phyloP scores from a whole-genome alignment of 2,113 vertebrate species.

The Sturnira hondurensis region DNA sequence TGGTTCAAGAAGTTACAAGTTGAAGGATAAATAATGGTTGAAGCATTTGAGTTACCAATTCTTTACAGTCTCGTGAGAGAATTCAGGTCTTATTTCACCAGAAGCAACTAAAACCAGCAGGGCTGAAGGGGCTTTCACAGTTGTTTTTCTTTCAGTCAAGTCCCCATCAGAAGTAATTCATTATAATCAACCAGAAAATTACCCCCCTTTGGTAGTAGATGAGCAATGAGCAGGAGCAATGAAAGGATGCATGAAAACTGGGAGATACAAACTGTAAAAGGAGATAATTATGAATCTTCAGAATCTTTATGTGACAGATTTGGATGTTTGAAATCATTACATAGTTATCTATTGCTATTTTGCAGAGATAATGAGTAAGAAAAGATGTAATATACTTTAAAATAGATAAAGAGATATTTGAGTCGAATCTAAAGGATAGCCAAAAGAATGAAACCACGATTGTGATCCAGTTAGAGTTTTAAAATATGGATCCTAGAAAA shows the following conservation, averaged over 20 bases:
- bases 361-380: background rate
- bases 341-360: background rate
- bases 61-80: background rate
- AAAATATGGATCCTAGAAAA: background rate
- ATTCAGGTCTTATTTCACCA: background rate
- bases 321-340: background rate
- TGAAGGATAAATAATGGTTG: background rate
- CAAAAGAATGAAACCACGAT: background rate
- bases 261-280: slow-evolving; percentile 1
- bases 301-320: background rate
- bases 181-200: background rate
- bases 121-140: background rate
- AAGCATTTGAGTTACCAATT: background rate
- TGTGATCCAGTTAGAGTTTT: background rate
- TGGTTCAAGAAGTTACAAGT: background rate
- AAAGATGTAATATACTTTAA: slow-evolving; percentile 32
- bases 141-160: slow-evolving; percentile 5
- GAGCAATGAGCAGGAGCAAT: background rate
- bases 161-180: background rate
- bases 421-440: background rate
- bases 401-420: background rate
- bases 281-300: slow-evolving; percentile 18
- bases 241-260: background rate
- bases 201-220: background rate
- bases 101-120: background rate